phyloP scores from a whole-genome alignment of 2,113 vertebrate genomes.

The Peromyscus maniculatus region DNA sequence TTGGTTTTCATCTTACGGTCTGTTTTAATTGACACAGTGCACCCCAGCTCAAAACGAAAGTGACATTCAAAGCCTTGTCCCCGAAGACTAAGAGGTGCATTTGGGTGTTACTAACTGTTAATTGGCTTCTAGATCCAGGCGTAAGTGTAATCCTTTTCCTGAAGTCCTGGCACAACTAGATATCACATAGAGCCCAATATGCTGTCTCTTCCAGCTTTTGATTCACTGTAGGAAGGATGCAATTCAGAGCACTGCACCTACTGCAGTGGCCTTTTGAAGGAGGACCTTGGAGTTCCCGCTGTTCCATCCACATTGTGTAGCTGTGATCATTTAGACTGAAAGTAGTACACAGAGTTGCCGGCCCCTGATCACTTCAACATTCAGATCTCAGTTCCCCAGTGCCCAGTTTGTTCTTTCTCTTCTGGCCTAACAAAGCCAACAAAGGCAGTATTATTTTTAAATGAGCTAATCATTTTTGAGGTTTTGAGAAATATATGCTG shows the following conservation, averaged over 20 bases:
- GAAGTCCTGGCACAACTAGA: not conserved
- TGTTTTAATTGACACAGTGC: not conserved
- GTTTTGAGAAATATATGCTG: not conserved
- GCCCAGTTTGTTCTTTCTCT: not conserved
- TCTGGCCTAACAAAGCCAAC: too few relatives aligned
- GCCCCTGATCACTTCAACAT: not conserved
- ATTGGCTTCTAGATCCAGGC: not conserved
- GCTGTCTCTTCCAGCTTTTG: not conserved
- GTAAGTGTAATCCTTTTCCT: not conserved
- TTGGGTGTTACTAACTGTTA: not conserved
- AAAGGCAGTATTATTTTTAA: not conserved
- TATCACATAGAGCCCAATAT: not conserved
- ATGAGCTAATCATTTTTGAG: not conserved
- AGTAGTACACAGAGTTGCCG: not conserved
- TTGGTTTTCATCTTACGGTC: conserved; percentile 3
- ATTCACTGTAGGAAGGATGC: not conserved
- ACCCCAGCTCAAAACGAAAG: not conserved
- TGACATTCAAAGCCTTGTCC: not conserved
- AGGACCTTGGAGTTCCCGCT: not conserved
- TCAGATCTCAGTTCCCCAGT: not conserved
- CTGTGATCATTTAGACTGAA: not conserved
- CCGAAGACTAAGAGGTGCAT: not conserved
- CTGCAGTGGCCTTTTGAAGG: not conserved
- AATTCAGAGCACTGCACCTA: not conserved
- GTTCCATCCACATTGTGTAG: not conserved